These are phyloP conservation scores for Rhamphomyia laevipes DNA, from an alignment of 2,888 invertebrate species.

Conservation along the genomic window DNA sequence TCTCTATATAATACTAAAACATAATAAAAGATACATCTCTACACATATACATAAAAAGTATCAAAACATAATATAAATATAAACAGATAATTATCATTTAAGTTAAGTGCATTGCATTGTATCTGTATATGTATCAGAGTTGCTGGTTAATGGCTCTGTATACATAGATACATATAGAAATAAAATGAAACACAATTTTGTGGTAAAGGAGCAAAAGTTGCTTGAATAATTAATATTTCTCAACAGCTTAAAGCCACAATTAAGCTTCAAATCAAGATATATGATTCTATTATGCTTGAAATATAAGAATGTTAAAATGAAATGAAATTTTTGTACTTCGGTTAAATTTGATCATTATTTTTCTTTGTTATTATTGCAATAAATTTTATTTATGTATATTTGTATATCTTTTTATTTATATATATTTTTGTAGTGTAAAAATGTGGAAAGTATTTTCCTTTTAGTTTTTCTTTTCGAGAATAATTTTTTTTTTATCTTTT, in stretches of 20 bases:
- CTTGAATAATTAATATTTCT: conserved; percentile 20
- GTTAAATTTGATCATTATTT: conserved; percentile 13
- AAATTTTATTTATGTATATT: background rate
- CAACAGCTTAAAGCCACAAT: conserved; percentile 20
- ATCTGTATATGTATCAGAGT: too few relatives aligned
- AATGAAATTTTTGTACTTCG: conserved; percentile 11
- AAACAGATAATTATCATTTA: too few relatives aligned
- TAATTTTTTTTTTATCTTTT: background rate
- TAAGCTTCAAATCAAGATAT: conserved; percentile 19
- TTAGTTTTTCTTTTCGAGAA: background rate
- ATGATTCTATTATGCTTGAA: conserved; percentile 19
- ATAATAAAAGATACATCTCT: too few relatives aligned
- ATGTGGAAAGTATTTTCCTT: background rate
- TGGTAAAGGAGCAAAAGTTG: conserved; percentile 12
- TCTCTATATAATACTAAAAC: too few relatives aligned
- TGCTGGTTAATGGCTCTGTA: too few relatives aligned
- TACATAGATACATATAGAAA: too few relatives aligned
- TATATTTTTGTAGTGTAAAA: too few relatives aligned
- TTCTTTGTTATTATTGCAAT: conserved; percentile 4
- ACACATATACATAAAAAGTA: too few relatives aligned
- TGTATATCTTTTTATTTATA: too few relatives aligned
- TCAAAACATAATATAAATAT: too few relatives aligned
- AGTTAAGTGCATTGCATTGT: too few relatives aligned
- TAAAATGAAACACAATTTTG: too few relatives aligned
- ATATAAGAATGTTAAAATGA: conserved; percentile 17